Conservation (phyloP, 2,797 vertebrate genomes). For the Spea hammondii region DNA sequence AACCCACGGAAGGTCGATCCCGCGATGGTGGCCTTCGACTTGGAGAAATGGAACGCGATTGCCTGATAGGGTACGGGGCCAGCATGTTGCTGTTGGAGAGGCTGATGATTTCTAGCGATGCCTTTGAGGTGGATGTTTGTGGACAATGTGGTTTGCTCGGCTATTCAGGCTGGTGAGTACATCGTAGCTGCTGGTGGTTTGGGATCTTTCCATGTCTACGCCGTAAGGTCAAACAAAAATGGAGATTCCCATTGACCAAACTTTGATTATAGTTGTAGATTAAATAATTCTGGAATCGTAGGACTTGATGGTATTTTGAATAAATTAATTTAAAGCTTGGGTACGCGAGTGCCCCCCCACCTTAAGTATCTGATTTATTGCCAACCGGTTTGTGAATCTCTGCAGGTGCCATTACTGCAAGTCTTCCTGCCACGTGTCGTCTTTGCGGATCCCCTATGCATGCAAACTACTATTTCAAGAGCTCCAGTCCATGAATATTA, state of each 20-base stretch:
- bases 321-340: too few relatives aligned
- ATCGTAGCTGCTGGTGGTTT: not conserved
- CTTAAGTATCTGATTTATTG: not conserved
- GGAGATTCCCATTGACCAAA: too few relatives aligned
- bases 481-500: slow-evolving; percentile 98
- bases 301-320: too few relatives aligned
- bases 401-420: slow-evolving; percentile 98
- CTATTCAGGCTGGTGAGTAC: slow-evolving; percentile 91
- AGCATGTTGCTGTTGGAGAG: slow-evolving; percentile 96
- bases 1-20: slow-evolving; percentile 96
- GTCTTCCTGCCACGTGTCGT: slow-evolving; percentile 93
- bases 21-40: slow-evolving; percentile 94
- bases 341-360: too few relatives aligned
- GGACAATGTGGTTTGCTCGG: slow-evolving; percentile 93
- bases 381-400: slow-evolving; percentile 50
- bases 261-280: too few relatives aligned
- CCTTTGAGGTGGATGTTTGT: slow-evolving; percentile 97
- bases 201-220: too few relatives aligned
- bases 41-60: slow-evolving; percentile 98
- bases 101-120: slow-evolving; percentile 98
- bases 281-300: too few relatives aligned
- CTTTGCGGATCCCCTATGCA: slow-evolving; percentile 93
- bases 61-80: slow-evolving; percentile 96
- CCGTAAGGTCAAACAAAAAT: too few relatives aligned
- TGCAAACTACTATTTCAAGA: slow-evolving; percentile 99